Evolutionary conservation across 2,113 vertebrate genomes (phyloP).

Genomic region (Nicator chloris): DNA sequence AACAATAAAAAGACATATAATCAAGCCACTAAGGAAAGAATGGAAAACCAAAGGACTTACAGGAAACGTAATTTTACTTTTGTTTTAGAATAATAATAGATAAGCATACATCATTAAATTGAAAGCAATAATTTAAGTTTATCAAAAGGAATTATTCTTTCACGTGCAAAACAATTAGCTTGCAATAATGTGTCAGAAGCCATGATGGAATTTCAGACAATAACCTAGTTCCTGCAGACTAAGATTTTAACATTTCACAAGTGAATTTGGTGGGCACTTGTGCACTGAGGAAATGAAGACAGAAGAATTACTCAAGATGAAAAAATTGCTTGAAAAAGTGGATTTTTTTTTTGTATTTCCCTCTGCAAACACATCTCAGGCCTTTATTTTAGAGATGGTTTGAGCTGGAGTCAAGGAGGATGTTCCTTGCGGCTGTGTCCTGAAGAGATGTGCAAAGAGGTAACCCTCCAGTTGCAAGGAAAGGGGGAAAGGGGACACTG

Average conservation of each 20-base stretch:
- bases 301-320: neutral
- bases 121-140: neutral
- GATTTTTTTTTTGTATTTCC: neutral
- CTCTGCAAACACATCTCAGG: neutral
- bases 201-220: neutral
- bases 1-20: neutral
- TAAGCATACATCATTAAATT: neutral
- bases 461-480: neutral
- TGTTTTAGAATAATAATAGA: neutral
- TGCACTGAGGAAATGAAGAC: neutral
- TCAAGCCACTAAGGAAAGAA: neutral
- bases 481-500: neutral
- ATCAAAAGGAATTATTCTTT: neutral
- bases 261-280: neutral
- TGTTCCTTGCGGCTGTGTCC: neutral
- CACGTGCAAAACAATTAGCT: neutral
- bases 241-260: neutral
- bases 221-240: neutral
- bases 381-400: neutral
- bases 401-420: neutral
- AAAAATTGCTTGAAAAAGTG: neutral
- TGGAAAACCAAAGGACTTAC: rapidly evolving
- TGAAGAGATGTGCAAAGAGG: neutral
- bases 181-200: neutral
- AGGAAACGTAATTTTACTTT: neutral